Evolutionary conservation across 1,140 invertebrate species (phyloP), one percentile per base, ranked within the genome.

Genomic region (Phymastichus coffea): DNA sequence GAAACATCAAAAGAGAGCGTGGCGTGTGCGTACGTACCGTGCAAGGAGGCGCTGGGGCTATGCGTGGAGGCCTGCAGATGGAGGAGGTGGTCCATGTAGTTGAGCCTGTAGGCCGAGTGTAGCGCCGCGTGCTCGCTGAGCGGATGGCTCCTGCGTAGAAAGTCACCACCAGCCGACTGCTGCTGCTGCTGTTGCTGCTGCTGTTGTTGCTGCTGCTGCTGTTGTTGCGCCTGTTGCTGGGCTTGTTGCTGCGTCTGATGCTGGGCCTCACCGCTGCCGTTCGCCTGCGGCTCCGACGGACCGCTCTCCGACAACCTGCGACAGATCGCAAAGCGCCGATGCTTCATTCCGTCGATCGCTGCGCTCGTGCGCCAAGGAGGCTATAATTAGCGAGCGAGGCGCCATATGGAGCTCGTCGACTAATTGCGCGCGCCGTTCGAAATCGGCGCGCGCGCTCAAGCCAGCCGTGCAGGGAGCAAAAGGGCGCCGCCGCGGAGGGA

Each of bases 21-120:
- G n/a, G n/a, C n/a, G n/a, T n/a, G n/a, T n/a, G n/a, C n/a, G n/a
- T n/a, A 68, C 66, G 67, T 73, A 82, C 79, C 81, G 75, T 79
- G 82, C 73, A 80, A 75, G 66, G 80, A 82, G 63, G 79, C 75
- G 72, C 78, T 81, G 70, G 70, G 86, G 85, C 70, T 87, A 77
- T 77, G 79, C 69, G 77, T 77, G 71, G 72, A 81, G 73, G 75
- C 79, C 72, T 76, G 80, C 56, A 77, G 76, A 63, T 79, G 80
- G 67, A 78, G 80, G 68, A 80, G 72, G 66, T 77, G 75, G 75
- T 80, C 78, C 78, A 80, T 80, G 77, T 79, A 79, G 78, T 80
- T 78, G 69, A 78, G 72, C 69, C 77, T 74, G 67, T 78, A 79
- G 66, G 78, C 75, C 69, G 78, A 76, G 71, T 79, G 77, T 54